Percentiles rank a stretch among this genome's conserved stretches.
Conservation (phyloP, 2,113 vertebrate species). For the Phaethon lepturus region DNA sequence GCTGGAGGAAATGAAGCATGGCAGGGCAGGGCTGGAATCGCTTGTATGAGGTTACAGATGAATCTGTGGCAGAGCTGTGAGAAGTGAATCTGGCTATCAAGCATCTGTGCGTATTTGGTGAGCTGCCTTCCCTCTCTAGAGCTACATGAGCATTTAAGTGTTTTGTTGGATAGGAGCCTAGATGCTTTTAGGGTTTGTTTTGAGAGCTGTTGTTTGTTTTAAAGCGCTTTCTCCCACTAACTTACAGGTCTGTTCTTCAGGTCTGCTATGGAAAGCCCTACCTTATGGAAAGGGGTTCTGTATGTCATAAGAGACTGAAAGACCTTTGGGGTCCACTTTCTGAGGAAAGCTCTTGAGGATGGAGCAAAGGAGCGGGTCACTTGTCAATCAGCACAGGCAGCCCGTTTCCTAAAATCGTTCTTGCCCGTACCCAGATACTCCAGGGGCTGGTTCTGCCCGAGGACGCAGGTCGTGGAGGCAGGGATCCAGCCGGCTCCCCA, state of each 20-base stretch:
- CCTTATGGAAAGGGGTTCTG: not conserved
- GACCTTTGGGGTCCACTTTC: not conserved
- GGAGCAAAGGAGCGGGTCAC: not conserved
- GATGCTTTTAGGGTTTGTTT: constrained; percentile 59
- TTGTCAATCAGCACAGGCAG: not conserved
- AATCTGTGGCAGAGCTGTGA: not conserved
- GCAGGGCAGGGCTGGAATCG: not conserved
- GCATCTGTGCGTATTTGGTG: constrained; percentile 35
- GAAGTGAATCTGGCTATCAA: not conserved
- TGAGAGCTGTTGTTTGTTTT: constrained; percentile 60
- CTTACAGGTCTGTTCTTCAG: constrained; percentile 29
- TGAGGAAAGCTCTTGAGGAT: not conserved
- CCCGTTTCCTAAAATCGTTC: not conserved
- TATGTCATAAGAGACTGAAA: not conserved
- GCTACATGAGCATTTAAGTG: constrained; percentile 52
- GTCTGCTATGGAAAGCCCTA: not conserved
- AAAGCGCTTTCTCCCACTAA: constrained; percentile 1
- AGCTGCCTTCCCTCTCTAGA: constrained; percentile 13
- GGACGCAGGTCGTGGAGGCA: not conserved
- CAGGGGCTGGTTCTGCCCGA: not conserved
- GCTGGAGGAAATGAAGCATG: not conserved
- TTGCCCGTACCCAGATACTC: not conserved
- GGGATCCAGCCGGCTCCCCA: constrained; percentile 36
- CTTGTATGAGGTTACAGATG: not conserved
- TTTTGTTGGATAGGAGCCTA: constrained; percentile 59